phyloP scores from a whole-genome alignment of 2,797 vertebrate species.

The Rachycentron canadum region DNA sequence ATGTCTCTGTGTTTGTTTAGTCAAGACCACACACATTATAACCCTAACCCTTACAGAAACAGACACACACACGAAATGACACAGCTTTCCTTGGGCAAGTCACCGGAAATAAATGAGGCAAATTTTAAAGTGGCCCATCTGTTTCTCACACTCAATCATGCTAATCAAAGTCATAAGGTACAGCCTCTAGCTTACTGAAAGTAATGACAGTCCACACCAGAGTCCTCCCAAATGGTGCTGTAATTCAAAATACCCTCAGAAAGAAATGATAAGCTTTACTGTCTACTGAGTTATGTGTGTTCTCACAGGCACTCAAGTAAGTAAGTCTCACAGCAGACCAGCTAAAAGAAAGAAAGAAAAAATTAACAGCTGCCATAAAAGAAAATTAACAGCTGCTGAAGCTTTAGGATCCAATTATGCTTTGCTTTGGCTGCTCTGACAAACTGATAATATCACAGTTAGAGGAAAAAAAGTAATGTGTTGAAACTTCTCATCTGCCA shows the following conservation, averaged over 20 bases:
- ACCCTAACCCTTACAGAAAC: no score
- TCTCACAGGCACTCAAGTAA: conserved; percentile 11
- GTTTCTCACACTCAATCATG: conserved; percentile 13
- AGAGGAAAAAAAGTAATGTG: conserved; percentile 24
- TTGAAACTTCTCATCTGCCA: conserved; percentile 33
- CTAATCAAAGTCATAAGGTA: conserved; percentile 26
- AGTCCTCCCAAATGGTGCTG: conserved; percentile 15
- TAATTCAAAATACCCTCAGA: conserved; percentile 11
- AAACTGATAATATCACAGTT: conserved; percentile 51
- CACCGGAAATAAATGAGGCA: conserved; percentile 15
- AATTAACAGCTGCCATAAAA: neutral
- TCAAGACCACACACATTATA: no score
- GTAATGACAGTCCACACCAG: neutral
- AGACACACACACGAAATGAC: neutral
- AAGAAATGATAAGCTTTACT: conserved; percentile 15
- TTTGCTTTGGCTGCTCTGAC: conserved; percentile 16
- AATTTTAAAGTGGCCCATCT: conserved; percentile 24
- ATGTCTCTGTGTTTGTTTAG: no score
- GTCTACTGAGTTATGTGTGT: conserved; percentile 10
- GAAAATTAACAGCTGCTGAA: conserved; percentile 36
- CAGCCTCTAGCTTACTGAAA: neutral
- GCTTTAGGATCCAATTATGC: conserved; percentile 57
- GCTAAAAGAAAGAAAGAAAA: neutral
- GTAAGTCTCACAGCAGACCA: conserved; percentile 18
- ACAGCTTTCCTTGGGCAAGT: neutral